Base-by-base conservation (phyloP, 2,797 vertebrate species). In the Ibycter americanus region DNA sequence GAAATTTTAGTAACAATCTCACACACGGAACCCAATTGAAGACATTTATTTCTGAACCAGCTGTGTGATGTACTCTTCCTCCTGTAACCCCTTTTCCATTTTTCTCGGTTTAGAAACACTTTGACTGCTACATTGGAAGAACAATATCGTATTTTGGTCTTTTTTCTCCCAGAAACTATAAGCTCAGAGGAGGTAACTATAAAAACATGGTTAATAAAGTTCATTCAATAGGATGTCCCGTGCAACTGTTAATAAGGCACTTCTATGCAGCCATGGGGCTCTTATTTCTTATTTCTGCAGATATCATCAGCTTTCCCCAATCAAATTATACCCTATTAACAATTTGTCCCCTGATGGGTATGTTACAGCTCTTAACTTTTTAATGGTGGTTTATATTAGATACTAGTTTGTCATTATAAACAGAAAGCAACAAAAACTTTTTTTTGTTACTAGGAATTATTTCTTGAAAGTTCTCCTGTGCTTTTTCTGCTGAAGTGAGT, bases 171-270 rank as follows among this genome's bases (percentile, higher is more conserved):
- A 47, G 54, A 55, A 34, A 6, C 61, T 68, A 32, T 78, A 93
- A 91, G 47, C 46, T 95, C 83, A 46, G n/a, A 26, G 32, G 32
- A 87, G 52, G 25, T 46, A 89, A 70, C 71, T 61, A 91, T 42
- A 67, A 85, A 92, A 85, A 67, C 23, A 62, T 51, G 40, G 77
- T 42, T 87, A 96, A 93, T 78, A 92, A 93, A 95, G 49, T 26
- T 88, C 76, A 78, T 77, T 87, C 63, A 91, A 83, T 18, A 85
- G 74, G 51, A 89, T 52, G 42, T 47, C 29, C 83, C 72, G 15
- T 68, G 54, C 40, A 88, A 47, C 80, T 83, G 22, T 65, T 83
- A 95, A 91, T 68, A 67, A 88, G 25, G 32, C 54, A 78, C 23
- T 94, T 71, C 58, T 54, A 4, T 47, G 55, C 44, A 93, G 71